Evolutionary conservation across 1,140 invertebrate species (phyloP).

Genomic region (Chelonus insularis): DNA sequence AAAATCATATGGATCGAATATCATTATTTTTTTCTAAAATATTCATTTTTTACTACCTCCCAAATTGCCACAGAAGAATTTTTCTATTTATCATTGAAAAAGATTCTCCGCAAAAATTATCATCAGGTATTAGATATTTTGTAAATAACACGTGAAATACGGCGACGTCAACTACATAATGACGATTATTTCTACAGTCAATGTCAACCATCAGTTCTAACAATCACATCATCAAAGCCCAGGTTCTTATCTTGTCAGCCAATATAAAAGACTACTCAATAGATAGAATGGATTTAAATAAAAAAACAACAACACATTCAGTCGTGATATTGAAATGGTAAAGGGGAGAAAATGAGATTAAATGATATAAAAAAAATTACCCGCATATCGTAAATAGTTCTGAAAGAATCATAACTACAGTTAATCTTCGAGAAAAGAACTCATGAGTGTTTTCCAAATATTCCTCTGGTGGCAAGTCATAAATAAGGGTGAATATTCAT

Average conservation of each 20-base stretch:
- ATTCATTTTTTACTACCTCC: slow-evolving; percentile 5
- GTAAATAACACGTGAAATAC: too few relatives aligned
- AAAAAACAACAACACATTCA: too few relatives aligned
- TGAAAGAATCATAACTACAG: neutral
- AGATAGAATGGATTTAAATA: too few relatives aligned
- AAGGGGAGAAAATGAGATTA: slow-evolving; percentile 3
- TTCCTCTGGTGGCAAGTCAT: neutral
- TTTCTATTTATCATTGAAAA: neutral
- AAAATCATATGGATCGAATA: slow-evolving; percentile 14
- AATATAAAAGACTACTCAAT: too few relatives aligned
- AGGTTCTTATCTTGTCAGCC: too few relatives aligned
- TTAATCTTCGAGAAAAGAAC: slow-evolving; percentile 7
- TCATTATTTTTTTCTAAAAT: slow-evolving; percentile 22
- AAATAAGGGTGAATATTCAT: slow-evolving; percentile 24
- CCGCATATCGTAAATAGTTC: neutral
- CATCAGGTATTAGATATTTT: too few relatives aligned
- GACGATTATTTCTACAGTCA: too few relatives aligned
- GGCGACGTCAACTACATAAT: too few relatives aligned
- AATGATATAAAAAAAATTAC: slow-evolving; percentile 10
- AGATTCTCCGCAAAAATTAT: too few relatives aligned
- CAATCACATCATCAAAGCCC: too few relatives aligned
- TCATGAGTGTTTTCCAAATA: slow-evolving; percentile 11
- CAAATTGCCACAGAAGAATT: neutral
- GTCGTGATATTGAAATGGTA: too few relatives aligned
- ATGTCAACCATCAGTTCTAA: too few relatives aligned